Evolutionary conservation across 2,888 invertebrate species (phyloP).

Genomic region (Panzeria rudis): DNA sequence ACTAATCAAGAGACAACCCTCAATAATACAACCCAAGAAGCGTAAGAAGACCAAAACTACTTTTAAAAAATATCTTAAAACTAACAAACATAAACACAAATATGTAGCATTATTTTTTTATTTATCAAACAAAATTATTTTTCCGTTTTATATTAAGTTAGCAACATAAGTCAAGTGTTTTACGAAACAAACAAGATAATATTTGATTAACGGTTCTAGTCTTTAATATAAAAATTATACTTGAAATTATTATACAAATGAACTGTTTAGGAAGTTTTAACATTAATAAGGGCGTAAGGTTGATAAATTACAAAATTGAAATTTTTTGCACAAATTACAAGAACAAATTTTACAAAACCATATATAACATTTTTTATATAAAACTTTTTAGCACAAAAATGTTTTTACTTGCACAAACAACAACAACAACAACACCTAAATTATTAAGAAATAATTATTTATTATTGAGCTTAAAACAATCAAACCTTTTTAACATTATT

Average conservation of each 20-base stretch:
- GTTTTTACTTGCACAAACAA: constrained; percentile 69
- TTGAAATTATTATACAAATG: constrained; percentile 42
- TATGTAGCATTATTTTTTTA: neutral
- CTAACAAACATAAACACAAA: constrained; percentile 25
- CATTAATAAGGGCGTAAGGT: neutral
- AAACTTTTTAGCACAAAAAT: constrained; percentile 66
- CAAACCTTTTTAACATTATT: constrained; percentile 57
- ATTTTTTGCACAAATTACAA: constrained; percentile 68
- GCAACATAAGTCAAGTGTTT: constrained; percentile 46
- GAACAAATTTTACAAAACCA: constrained; percentile 46
- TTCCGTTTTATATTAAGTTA: constrained; percentile 52
- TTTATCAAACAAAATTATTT: constrained; percentile 24
- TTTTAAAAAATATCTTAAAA: constrained; percentile 22
- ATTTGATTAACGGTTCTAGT: constrained; percentile 57
- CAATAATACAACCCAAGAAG: constrained; percentile 65
- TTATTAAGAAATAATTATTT: constrained; percentile 44
- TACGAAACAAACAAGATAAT: constrained; percentile 4
- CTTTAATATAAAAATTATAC: constrained; percentile 37
- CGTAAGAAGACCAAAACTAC: constrained; percentile 68
- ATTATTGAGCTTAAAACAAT: constrained; percentile 76
- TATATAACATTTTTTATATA: constrained; percentile 62
- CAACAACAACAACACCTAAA: constrained; percentile 15
- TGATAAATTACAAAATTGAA: constrained; percentile 44
- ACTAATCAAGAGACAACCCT: constrained; percentile 45
- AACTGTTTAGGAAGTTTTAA: constrained; percentile 26